Evolutionary conservation across 2,797 vertebrate genomes (phyloP), one percentile per base, ranked within the genome.

Genomic region (Vultur gryphus): DNA sequence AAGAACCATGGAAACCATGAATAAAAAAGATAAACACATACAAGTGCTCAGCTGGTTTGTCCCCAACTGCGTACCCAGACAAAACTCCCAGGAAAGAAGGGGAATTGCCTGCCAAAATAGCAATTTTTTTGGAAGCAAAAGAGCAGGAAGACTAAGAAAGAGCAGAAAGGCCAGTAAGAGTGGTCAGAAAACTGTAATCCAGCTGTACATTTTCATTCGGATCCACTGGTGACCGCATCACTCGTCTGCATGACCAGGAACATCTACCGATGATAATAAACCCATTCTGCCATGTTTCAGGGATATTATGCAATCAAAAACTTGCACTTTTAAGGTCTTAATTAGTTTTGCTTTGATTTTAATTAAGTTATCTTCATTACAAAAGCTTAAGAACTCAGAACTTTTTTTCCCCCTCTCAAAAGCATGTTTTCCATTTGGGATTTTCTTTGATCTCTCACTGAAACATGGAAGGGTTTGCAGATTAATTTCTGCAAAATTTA

Each of bases 271-370:
- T 23, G 10, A 48, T 2, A 76, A 78, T 11, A 80, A 84, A 83
- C 7, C 29, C 15, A 15, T 58, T 75, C 79, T 92, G 43, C 13
- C 75, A 84, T 16, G 4, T 88, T 94, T 54, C 51, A 48, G 52
- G 18, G 35, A 52, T 31, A 55, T 88, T 95, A 86, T 14, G 24
- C 87, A 90, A 84, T 44, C n/a, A 69, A 89, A 77, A 93, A 4
- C 33, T 92, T 62, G 33, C 35, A 83, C 67, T 95, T 90, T 52
- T 31, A 94, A 92, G 87, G 84, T 86, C 92, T 52, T 89, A 94
- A 96, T 93, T 96, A 86, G 95, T 80, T 95, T 92, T 94, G 52
- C 95, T 96, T 97, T 93, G 90, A 94, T 95, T 97, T 96, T 92
- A 97, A 94, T 95, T 94, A 94, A 90, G 87, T 87, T 88, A 72